Evolutionary conservation across 2,888 invertebrate genomes (phyloP).

Genomic region (Diaperis boleti): DNA sequence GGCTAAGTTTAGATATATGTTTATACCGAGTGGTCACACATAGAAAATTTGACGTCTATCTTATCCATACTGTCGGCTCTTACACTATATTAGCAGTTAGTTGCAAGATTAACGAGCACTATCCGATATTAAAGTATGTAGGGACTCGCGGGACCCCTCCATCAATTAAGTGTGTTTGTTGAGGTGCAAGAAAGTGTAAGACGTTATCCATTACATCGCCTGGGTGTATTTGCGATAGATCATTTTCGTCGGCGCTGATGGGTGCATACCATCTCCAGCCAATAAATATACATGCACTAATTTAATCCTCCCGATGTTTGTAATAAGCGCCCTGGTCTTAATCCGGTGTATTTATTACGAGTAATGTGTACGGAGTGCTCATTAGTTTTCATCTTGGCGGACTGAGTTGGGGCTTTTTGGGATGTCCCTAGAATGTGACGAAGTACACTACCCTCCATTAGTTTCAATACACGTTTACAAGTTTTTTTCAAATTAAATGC

Average conservation of each 20-base stretch:
- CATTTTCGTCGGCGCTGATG: constrained; percentile 21
- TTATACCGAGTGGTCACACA: neutral
- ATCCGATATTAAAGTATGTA: constrained; percentile 18
- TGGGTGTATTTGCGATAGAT: neutral
- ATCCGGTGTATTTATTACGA: no score
- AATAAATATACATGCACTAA: neutral
- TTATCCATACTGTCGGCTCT: neutral
- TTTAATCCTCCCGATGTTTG: neutral
- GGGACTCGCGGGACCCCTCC: constrained; percentile 16
- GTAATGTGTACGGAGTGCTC: no score
- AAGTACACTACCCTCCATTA: no score
- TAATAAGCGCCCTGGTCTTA: no score
- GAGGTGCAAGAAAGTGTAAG: constrained; percentile 14
- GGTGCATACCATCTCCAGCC: neutral
- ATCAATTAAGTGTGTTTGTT: constrained; percentile 19
- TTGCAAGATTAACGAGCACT: neutral
- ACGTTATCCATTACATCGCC: constrained; percentile 2
- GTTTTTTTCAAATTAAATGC: no score
- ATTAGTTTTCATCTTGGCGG: no score
- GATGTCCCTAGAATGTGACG: no score
- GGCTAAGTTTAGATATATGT: no score
- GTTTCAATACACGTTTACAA: no score
- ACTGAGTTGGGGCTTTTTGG: no score
- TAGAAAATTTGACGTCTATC: neutral
- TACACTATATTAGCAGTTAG: neutral